Evolutionary conservation across 2,888 invertebrate species (phyloP).

Genomic region (Pteria penguin): DNA sequence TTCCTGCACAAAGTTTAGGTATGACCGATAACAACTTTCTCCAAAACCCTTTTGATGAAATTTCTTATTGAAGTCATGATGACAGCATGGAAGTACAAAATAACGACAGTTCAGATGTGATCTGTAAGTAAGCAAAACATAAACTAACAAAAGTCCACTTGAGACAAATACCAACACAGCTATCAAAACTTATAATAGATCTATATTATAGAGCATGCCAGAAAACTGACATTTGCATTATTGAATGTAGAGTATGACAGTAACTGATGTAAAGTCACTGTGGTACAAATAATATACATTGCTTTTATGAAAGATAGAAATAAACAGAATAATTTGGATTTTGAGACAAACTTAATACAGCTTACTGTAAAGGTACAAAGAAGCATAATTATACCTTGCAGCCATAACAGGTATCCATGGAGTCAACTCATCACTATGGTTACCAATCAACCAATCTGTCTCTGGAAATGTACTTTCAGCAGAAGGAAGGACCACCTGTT

Average conservation of each 20-base stretch:
- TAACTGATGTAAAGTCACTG: too few relatives aligned
- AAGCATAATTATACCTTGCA: too few relatives aligned
- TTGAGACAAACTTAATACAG: too few relatives aligned
- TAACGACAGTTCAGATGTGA: constrained; percentile 87
- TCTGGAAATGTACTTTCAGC: constrained; percentile 85
- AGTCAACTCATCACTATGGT: constrained; percentile 99
- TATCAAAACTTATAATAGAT: background rate
- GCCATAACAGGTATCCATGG: constrained; percentile 98
- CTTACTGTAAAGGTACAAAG: too few relatives aligned
- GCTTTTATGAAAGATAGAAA: too few relatives aligned
- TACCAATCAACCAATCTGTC: constrained; percentile 97
- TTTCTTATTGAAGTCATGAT: constrained; percentile 94
- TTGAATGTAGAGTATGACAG: too few relatives aligned
- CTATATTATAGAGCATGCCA: too few relatives aligned
- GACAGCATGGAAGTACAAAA: constrained; percentile 97
- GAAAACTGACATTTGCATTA: too few relatives aligned
- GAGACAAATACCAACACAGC: background rate
- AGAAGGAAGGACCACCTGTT: constrained; percentile 84
- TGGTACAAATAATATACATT: too few relatives aligned
- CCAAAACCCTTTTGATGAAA: constrained; percentile 84
- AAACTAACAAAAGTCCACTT: background rate
- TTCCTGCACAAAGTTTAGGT: constrained; percentile 80
- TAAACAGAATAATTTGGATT: too few relatives aligned
- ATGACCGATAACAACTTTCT: constrained; percentile 86
- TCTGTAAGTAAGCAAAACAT: constrained; percentile 52